Percentiles rank a stretch among this genome's conserved stretches.
Conservation (phyloP, 1,140 invertebrate species). For the Helicorthomorpha holstii region DNA sequence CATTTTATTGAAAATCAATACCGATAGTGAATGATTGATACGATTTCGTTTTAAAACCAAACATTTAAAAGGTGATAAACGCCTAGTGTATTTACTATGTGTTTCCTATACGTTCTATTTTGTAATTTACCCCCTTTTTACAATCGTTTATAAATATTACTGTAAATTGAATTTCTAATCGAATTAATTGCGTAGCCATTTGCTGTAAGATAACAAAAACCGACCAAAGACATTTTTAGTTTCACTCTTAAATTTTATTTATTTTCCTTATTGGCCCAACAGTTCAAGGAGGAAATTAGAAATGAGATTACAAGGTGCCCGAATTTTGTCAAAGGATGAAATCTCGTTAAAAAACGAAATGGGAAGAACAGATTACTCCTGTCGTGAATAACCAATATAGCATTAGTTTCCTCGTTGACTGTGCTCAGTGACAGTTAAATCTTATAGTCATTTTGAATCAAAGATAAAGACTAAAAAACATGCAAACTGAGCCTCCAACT, state of each 20-base stretch:
- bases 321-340: conserved; percentile 46
- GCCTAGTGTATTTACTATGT: too few relatives aligned
- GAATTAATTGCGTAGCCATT: too few relatives aligned
- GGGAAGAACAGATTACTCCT: conserved; percentile 40
- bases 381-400: conserved; percentile 37
- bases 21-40: too few relatives aligned
- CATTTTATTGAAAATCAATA: too few relatives aligned
- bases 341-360: conserved; percentile 38
- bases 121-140: too few relatives aligned
- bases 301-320: conserved; percentile 73
- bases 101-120: too few relatives aligned
- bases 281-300: conserved; percentile 54
- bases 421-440: conserved; percentile 65
- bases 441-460: conserved; percentile 92
- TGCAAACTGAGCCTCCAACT: conserved; percentile 73
- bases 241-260: conserved; percentile 18
- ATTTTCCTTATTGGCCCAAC: conserved; percentile 87
- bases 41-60: too few relatives aligned
- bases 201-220: too few relatives aligned
- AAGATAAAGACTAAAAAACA: conserved; percentile 84
- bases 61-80: too few relatives aligned
- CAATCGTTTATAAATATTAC: too few relatives aligned
- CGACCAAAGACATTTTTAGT: too few relatives aligned
- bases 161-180: too few relatives aligned
- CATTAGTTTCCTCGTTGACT: conserved; percentile 43